phyloP scores from a whole-genome alignment of 2,113 vertebrate species.

The Stigmatopora argus region DNA sequence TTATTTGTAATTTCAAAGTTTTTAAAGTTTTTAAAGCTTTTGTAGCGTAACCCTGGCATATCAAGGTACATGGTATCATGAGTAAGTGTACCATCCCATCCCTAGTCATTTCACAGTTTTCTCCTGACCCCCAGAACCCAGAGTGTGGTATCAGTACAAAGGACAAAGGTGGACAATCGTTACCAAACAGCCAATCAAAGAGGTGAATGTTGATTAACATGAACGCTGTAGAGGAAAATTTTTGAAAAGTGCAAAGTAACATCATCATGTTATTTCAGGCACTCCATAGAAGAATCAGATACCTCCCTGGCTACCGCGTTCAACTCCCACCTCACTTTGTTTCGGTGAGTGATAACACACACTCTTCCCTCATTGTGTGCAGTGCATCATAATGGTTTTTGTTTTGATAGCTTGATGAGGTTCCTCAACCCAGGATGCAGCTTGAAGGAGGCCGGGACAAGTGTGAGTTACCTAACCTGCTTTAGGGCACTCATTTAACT shows the following conservation, averaged over 20 bases:
- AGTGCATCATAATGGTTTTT: background rate
- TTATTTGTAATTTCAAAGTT: too few species aligned
- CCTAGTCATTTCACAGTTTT: slow-evolving; percentile 1
- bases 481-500: too few species aligned
- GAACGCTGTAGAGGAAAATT: background rate
- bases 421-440: slow-evolving; percentile 43
- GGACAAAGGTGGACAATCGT: background rate
- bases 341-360: slow-evolving; percentile 38
- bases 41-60: too few species aligned
- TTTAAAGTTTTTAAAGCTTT: too few species aligned
- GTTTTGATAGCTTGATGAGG: slow-evolving; percentile 35
- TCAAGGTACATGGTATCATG: too few species aligned
- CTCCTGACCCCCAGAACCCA: slow-evolving; percentile 9
- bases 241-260: background rate
- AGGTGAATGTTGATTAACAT: slow-evolving; percentile 17
- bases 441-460: background rate
- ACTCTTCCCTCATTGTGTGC: background rate
- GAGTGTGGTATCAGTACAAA: background rate
- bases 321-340: slow-evolving; percentile 31
- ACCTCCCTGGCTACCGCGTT: slow-evolving; percentile 42
- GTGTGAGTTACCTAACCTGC: slow-evolving; percentile 40
- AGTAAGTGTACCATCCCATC: too few species aligned
- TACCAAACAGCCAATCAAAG: slow-evolving; percentile 3
- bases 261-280: slow-evolving; percentile 7
- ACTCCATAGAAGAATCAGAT: slow-evolving; percentile 33